phyloP scores from a whole-genome alignment of 92 coral and sea anemone genomes.

The Plumapathes pennacea region DNA sequence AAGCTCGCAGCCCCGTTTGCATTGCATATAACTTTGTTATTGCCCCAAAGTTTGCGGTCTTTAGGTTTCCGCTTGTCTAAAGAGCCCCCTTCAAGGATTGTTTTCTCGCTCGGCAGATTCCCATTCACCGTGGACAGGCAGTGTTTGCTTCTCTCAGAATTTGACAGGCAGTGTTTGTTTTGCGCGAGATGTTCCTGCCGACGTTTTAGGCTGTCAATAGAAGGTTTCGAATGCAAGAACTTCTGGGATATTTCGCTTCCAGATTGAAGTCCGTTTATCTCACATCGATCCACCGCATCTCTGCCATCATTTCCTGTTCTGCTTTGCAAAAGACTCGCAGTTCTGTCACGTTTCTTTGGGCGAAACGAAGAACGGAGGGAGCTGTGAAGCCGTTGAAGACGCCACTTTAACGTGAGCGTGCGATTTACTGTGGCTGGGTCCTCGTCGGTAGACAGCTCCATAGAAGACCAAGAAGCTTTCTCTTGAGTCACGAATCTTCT shows the following conservation, averaged over 20 bases:
- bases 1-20: conserved; percentile 8
- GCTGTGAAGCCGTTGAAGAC: conserved; percentile 55
- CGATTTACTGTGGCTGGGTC: conserved; percentile 4
- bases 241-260: not conserved
- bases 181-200: conserved; percentile 39
- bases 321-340: not conserved
- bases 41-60: conserved; percentile 36
- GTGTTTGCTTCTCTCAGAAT: conserved; percentile 9
- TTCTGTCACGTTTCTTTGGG: not conserved
- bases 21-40: conserved; percentile 29
- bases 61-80: conserved; percentile 34
- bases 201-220: conserved; percentile 18
- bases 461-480: not conserved
- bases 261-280: no score
- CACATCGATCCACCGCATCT: no score
- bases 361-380: conserved; percentile 18
- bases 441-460: conserved; percentile 4
- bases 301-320: not conserved
- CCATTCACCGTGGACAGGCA: conserved; percentile 35
- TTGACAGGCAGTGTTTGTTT: conserved; percentile 23
- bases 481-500: conserved; percentile 1
- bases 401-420: conserved; percentile 17
- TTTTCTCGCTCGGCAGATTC: conserved; percentile 55
- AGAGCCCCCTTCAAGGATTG: conserved; percentile 34
- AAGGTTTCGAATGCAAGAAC: not conserved